These are phyloP conservation scores for Panzeria rudis DNA, from an alignment of 2,888 invertebrate species.

Conservation along the genomic window DNA sequence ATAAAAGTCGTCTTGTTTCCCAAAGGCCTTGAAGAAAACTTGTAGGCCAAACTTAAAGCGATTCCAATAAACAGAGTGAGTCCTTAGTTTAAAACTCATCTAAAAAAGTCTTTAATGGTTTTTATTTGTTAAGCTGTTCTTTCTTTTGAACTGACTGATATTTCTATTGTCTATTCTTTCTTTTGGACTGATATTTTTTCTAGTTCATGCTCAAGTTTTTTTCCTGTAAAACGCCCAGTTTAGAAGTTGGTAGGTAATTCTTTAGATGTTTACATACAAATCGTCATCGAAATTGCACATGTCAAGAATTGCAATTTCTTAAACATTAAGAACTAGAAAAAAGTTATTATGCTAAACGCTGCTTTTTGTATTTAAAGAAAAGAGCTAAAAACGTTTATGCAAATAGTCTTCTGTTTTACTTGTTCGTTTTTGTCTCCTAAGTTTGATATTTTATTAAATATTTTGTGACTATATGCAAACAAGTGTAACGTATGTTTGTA, in stretches of 20 bases:
- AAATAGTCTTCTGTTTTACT: conserved; percentile 26
- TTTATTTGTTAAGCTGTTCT: not conserved
- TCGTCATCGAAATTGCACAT: conserved; percentile 58
- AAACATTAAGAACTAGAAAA: conserved; percentile 21
- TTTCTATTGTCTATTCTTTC: not conserved
- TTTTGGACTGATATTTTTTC: not conserved
- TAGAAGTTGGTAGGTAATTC: conserved; percentile 15
- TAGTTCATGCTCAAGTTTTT: not conserved
- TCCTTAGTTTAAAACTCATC: not conserved
- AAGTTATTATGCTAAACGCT: conserved; percentile 16
- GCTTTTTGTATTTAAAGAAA: not conserved
- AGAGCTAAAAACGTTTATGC: conserved; percentile 13
- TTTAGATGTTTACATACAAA: conserved; percentile 44
- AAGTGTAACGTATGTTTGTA: conserved; percentile 10
- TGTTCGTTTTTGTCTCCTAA: conserved; percentile 20
- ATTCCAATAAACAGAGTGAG: not conserved
- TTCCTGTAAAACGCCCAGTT: not conserved
- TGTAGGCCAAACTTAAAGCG: not conserved
- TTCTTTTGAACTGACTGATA: too few relatives aligned
- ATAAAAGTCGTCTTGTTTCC: not conserved
- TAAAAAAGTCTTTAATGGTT: not conserved
- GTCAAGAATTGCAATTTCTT: conserved; percentile 58
- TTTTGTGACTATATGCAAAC: not conserved
- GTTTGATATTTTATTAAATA: conserved; percentile 42
- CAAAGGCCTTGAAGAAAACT: not conserved